Base-by-base conservation (phyloP, 1,140 invertebrate species). In the Idris sp. region DNA sequence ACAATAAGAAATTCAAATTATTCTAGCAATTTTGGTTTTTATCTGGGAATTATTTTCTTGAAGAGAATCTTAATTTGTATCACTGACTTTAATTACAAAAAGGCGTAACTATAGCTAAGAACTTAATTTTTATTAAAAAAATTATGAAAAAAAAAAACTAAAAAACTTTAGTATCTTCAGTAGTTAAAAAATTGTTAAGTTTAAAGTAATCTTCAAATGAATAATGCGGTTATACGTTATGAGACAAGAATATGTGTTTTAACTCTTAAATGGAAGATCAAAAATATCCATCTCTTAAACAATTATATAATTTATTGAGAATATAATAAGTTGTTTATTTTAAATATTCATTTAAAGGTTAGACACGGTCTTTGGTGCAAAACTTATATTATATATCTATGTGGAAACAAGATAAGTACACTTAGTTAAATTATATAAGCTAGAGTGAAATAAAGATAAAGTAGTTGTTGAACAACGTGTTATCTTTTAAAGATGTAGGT, bases 101-200 rank as follows among this genome's bases (percentile, higher is more conserved):
- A n/a, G n/a, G n/a, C n/a, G n/a, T n/a, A n/a, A n/a, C n/a, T n/a
- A n/a, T n/a, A n/a, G n/a, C n/a, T n/a, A n/a, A n/a, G n/a, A n/a
- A n/a, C n/a, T n/a, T n/a, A n/a, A n/a, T n/a, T n/a, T n/a, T n/a
- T n/a, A n/a, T n/a, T n/a, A n/a, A n/a, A n/a, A n/a, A n/a, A n/a
- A n/a, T n/a, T n/a, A n/a, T n/a, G n/a, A n/a, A n/a, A n/a, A n/a
- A n/a, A n/a, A n/a, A n/a, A n/a, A n/a, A n/a, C n/a, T n/a, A n/a
- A n/a, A n/a, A n/a, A n/a, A n/a, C n/a, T n/a, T n/a, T n/a, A n/a
- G n/a, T n/a, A 18, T 64, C 31, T 58, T 68, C 28, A 16, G 18
- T 36, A 58, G 64, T 58, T 58, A 36, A 49, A 16, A 5, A 46
- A 49, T 68, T 68, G 64, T 68, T 68, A 68, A 68, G 64, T 68